phyloP scores from a whole-genome alignment of 2,113 vertebrate species.

The Pterocles orientalis region DNA sequence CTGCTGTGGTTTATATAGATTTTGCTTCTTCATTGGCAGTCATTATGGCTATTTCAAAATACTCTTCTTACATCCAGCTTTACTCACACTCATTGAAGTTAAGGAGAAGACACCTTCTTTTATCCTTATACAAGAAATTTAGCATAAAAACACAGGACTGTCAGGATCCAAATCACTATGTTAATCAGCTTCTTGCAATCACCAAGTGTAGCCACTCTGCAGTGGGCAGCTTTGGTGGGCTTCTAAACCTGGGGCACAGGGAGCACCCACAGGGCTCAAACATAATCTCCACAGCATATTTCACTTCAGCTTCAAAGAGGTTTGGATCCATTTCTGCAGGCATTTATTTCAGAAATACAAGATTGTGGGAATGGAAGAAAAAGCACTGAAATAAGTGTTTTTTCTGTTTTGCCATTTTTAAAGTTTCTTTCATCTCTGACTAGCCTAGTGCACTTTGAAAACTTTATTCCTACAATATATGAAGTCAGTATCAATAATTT shows the following conservation, averaged over 20 bases:
- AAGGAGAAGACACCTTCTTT: not conserved
- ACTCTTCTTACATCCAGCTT: not conserved
- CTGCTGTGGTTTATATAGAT: not conserved
- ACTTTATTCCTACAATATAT: not conserved
- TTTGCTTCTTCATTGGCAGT: not conserved
- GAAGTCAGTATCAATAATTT: not conserved
- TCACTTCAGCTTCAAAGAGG: not conserved
- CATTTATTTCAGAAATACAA: not conserved
- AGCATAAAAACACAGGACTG: not conserved
- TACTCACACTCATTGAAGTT: not conserved
- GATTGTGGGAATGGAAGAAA: not conserved
- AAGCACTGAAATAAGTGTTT: not conserved
- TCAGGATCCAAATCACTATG: not conserved
- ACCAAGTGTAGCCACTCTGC: not conserved
- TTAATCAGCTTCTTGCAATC: not conserved
- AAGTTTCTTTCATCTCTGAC: not conserved
- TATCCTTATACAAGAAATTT: not conserved
- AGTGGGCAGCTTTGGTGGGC: not conserved
- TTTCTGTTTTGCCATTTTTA: not conserved
- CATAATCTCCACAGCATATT: not conserved
- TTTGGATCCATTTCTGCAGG: not conserved
- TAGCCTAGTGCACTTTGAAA: not conserved
- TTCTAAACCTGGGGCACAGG: not conserved
- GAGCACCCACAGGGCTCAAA: not conserved
- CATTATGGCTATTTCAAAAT: not conserved